phyloP scores from a whole-genome alignment of 1,140 invertebrate species.

The Drosophila nannoptera region DNA sequence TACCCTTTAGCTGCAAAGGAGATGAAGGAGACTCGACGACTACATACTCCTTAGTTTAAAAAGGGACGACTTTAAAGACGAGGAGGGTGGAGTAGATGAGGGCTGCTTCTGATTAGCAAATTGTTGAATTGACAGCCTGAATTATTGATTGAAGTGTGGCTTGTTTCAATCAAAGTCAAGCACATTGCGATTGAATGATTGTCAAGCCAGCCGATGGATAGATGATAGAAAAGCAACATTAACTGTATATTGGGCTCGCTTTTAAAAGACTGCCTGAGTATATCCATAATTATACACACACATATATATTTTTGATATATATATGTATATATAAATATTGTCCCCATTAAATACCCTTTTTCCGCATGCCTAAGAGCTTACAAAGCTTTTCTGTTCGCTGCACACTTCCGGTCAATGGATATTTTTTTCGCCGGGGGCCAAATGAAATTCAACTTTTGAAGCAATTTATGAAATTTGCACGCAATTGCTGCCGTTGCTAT shows the following conservation, averaged over 20 bases:
- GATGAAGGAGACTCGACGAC: too few relatives aligned
- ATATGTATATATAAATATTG: too few relatives aligned
- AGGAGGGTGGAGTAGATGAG: too few relatives aligned
- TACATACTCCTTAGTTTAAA: background rate
- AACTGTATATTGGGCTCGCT: too few relatives aligned
- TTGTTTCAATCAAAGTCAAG: too few relatives aligned
- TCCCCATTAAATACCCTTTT: background rate
- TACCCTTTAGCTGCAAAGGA: background rate
- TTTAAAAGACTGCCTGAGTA: too few relatives aligned
- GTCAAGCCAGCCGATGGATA: too few relatives aligned
- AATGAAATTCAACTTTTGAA: slow-evolving; percentile 68
- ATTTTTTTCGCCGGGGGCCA: slow-evolving; percentile 32
- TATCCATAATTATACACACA: background rate
- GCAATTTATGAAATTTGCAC: slow-evolving; percentile 74
- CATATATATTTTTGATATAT: background rate
- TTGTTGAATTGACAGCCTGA: background rate
- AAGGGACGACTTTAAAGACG: too few relatives aligned
- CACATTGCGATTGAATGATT: too few relatives aligned
- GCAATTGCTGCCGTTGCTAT: slow-evolving; percentile 35
- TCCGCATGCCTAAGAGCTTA: background rate
- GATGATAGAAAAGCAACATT: too few relatives aligned
- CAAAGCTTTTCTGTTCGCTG: slow-evolving; percentile 26
- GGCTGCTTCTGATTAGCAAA: background rate
- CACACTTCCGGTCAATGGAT: slow-evolving; percentile 25
- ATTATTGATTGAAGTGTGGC: background rate